phyloP scores from a whole-genome alignment of 2,888 invertebrate species.

The Steinernema scapterisci region DNA sequence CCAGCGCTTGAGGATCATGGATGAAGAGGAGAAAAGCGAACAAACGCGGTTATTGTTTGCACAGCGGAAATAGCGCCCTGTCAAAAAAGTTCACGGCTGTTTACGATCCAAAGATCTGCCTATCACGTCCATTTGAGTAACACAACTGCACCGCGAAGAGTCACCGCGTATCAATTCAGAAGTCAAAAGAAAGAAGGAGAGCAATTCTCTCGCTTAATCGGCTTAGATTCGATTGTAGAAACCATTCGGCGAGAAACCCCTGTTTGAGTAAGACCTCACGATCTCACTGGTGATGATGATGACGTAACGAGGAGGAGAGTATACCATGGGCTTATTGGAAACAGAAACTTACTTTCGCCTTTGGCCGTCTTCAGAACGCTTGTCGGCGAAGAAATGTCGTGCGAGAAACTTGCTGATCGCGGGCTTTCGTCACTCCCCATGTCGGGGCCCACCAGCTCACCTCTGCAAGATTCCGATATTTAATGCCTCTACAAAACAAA shows the following conservation, averaged over 20 bases:
- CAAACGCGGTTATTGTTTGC: neutral
- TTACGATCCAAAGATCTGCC: neutral
- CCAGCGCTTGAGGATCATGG: neutral
- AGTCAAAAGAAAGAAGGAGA: neutral
- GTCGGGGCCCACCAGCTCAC: constrained; percentile 50
- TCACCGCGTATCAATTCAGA: neutral
- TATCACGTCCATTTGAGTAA: neutral
- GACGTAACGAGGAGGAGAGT: constrained; percentile 11
- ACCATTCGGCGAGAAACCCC: neutral
- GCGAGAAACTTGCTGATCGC: constrained; percentile 48
- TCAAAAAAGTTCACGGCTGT: neutral
- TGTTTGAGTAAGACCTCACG: neutral
- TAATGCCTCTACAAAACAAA: constrained; percentile 8
- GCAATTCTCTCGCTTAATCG: neutral
- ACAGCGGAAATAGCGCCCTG: neutral
- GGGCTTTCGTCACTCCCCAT: constrained; percentile 53
- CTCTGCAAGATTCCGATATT: constrained; percentile 4
- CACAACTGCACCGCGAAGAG: no score
- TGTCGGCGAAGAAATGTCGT: constrained; percentile 34
- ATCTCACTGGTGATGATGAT: neutral
- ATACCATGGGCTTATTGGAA: neutral
- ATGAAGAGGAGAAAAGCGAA: neutral
- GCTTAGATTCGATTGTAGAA: constrained; percentile 23
- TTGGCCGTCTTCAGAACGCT: constrained; percentile 11
- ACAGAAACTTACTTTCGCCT: constrained; percentile 18